phyloP scores from a whole-genome alignment of 2,113 vertebrate genomes.

The Macquaria ambigua region DNA sequence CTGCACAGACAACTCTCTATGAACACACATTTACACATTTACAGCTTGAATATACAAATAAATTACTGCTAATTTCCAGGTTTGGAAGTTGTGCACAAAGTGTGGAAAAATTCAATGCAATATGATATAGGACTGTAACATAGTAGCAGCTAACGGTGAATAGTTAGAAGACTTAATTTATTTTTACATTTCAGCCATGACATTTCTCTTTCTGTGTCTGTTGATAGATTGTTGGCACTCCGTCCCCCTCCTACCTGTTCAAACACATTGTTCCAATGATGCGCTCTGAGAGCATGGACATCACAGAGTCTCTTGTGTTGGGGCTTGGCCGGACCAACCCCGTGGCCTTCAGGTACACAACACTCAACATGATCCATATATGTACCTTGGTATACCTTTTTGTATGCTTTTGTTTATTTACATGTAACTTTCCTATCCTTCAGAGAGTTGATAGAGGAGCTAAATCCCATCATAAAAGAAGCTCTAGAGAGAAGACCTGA shows the following conservation, averaged over 20 bases:
- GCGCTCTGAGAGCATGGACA: conserved; percentile 99
- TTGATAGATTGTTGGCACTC: conserved; percentile 93
- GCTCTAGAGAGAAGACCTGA: conserved; percentile 99
- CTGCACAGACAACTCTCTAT: neutral
- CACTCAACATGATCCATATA: neutral
- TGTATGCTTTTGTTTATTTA: neutral
- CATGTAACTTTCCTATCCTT: conserved; percentile 26
- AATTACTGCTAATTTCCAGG: neutral
- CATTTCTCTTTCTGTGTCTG: conserved; percentile 38
- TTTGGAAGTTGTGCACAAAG: neutral
- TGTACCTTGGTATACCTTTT: neutral
- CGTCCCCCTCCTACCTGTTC: conserved; percentile 97
- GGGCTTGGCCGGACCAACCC: conserved; percentile 99
- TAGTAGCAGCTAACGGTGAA: neutral
- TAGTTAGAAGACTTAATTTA: too few species aligned
- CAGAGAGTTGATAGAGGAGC: conserved; percentile 98
- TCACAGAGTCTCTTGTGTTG: conserved; percentile 98
- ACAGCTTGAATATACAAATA: neutral
- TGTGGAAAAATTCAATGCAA: neutral
- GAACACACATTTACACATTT: neutral
- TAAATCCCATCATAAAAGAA: conserved; percentile 99
- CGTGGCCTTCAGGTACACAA: conserved; percentile 92
- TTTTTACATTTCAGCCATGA: neutral
- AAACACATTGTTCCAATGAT: conserved; percentile 99
- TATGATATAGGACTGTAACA: neutral